Conservation (phyloP, 2,113 vertebrate species). For the Neotragus moschatus region DNA sequence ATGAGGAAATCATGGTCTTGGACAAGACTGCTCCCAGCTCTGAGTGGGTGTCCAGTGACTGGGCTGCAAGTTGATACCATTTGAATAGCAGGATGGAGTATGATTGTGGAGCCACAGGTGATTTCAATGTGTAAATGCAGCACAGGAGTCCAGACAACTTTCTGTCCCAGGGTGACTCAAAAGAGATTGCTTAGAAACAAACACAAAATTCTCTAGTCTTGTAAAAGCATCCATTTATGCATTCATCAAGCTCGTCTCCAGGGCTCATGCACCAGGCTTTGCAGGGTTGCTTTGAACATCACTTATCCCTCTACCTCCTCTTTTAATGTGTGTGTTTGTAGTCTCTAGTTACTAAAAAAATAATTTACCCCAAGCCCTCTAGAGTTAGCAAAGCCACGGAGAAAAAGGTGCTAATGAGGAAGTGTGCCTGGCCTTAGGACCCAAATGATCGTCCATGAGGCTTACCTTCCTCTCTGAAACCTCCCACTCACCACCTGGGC, state of each 20-base stretch:
- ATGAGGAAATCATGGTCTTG: not conserved
- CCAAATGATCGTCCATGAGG: not conserved
- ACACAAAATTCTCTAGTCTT: not conserved
- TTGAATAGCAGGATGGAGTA: not conserved
- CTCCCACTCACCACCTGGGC: not conserved
- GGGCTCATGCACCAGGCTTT: not conserved
- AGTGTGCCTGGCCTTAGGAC: not conserved
- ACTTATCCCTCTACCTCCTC: not conserved
- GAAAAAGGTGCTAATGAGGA: not conserved
- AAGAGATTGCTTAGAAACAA: not conserved
- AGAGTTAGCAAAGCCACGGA: not conserved
- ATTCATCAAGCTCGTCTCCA: not conserved
- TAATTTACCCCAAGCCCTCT: not conserved
- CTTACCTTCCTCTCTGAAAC: not conserved
- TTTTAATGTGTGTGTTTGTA: not conserved
- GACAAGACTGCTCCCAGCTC: not conserved
- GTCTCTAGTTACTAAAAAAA: not conserved
- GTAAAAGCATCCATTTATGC: not conserved
- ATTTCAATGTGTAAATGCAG: not conserved
- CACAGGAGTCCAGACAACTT: not conserved
- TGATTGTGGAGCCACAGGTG: not conserved
- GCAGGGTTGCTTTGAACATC: not conserved
- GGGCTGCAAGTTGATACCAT: not conserved
- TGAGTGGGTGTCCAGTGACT: not conserved
- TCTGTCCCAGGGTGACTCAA: not conserved